Evolutionary conservation across 2,797 vertebrate species (phyloP).

Genomic region (Erithacus rubecula): DNA sequence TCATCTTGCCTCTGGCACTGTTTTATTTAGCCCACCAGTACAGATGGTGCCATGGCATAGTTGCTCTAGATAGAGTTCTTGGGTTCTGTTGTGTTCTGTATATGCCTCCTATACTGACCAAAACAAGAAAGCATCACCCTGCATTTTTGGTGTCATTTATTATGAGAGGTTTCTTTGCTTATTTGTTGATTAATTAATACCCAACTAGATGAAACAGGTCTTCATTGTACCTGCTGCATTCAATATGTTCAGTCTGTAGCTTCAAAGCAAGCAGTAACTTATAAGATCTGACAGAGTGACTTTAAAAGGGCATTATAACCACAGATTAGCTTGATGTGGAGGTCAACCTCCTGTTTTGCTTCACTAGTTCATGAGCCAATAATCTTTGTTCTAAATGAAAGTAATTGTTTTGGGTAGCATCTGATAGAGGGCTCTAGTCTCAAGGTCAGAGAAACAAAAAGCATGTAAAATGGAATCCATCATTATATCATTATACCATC

Average conservation of each 20-base stretch:
- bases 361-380: neutral
- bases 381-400: neutral
- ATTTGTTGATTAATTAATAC: neutral
- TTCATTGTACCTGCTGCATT: neutral
- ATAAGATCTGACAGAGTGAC: neutral
- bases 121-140: neutral
- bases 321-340: neutral
- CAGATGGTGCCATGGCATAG: neutral
- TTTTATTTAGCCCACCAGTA: neutral
- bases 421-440: neutral
- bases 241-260: neutral
- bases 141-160: accelerated
- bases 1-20: neutral
- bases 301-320: neutral
- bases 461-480: neutral
- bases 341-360: neutral
- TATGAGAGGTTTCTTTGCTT: neutral
- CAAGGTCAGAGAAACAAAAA: neutral
- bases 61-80: neutral
- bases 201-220: neutral
- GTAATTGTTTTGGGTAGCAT: neutral
- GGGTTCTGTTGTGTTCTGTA: neutral
- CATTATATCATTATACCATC: neutral
- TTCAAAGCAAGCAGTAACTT: neutral
- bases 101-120: neutral